These are phyloP conservation scores for Anoplophora glabripennis DNA, from an alignment of 1,140 invertebrate species.

Conservation along the genomic window DNA sequence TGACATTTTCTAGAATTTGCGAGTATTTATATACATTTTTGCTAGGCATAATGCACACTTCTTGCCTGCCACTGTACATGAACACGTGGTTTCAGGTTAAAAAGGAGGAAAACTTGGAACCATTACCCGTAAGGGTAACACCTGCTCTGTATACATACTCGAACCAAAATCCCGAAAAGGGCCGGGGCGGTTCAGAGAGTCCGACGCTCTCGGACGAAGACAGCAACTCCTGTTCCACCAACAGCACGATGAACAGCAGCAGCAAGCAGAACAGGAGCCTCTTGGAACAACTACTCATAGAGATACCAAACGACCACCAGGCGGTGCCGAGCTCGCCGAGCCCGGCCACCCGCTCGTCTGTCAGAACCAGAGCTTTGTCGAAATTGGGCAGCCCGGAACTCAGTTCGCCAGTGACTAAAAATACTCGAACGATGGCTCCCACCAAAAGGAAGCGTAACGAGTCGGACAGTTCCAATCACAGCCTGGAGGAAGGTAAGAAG, in stretches of 20 bases:
- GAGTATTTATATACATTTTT: too few relatives aligned
- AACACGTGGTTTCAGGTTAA: slow-evolving; percentile 10
- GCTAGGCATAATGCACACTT: too few relatives aligned
- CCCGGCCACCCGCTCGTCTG: slow-evolving; percentile 42
- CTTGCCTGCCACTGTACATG: too few relatives aligned
- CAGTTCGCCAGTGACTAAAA: slow-evolving; percentile 49
- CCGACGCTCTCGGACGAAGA: slow-evolving; percentile 26
- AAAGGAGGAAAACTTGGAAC: slow-evolving; percentile 36
- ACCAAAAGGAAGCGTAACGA: slow-evolving; percentile 71
- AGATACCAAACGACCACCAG: slow-evolving; percentile 61
- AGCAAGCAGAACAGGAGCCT: slow-evolving; percentile 56
- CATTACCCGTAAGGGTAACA: slow-evolving; percentile 66
- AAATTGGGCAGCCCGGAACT: slow-evolving; percentile 69
- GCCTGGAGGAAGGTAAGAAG: slow-evolving; percentile 53
- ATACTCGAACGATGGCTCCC: slow-evolving; percentile 31
- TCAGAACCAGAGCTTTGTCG: slow-evolving; percentile 67
- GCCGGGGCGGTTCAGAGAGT: slow-evolving; percentile 35
- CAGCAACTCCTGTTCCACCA: slow-evolving; percentile 28
- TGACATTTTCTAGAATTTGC: too few relatives aligned
- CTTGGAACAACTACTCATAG: slow-evolving; percentile 72
- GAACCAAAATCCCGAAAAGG: slow-evolving; percentile 60
- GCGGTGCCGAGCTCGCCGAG: slow-evolving; percentile 37
- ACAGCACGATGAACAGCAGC: slow-evolving; percentile 9
- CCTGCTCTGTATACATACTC: slow-evolving; percentile 75
- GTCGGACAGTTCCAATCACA: slow-evolving; percentile 68